Evolutionary conservation across 2,113 vertebrate genomes (phyloP).

Genomic region (Tachuris rubrigastra): DNA sequence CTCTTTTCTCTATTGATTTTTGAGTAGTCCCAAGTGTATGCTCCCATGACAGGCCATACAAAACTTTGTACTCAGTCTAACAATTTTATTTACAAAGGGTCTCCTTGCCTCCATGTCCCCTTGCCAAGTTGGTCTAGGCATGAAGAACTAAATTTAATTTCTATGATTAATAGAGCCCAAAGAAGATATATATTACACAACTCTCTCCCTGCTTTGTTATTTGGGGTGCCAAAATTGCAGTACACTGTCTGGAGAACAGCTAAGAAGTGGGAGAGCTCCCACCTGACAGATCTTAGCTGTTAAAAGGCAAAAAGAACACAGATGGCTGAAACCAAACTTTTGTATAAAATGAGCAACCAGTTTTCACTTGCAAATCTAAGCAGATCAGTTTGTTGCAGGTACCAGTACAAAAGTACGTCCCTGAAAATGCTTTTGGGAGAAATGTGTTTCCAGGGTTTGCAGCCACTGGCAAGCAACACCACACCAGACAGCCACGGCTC

Average conservation of each 20-base stretch:
- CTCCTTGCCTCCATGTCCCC: neutral
- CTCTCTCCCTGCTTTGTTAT: neutral
- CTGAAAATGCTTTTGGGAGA: neutral
- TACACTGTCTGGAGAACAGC: neutral
- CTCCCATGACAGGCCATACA: neutral
- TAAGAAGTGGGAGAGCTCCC: neutral
- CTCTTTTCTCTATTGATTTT: conserved; percentile 34
- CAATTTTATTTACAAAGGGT: neutral
- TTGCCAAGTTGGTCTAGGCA: neutral
- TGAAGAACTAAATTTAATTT: neutral
- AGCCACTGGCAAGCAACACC: neutral
- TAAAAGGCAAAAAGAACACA: conserved; percentile 17
- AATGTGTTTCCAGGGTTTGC: neutral
- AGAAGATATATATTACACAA: neutral
- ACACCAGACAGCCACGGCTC: neutral
- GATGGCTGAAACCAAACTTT: neutral
- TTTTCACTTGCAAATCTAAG: neutral
- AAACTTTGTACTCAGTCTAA: neutral
- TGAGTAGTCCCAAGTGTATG: neutral
- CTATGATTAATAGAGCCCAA: neutral
- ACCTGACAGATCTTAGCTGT: neutral
- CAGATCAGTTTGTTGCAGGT: neutral
- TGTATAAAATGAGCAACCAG: neutral
- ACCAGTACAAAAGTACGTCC: neutral
- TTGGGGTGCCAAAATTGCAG: neutral